Evolutionary conservation across 1,140 invertebrate genomes (phyloP).

Genomic region (Hylaeus anthracinus): DNA sequence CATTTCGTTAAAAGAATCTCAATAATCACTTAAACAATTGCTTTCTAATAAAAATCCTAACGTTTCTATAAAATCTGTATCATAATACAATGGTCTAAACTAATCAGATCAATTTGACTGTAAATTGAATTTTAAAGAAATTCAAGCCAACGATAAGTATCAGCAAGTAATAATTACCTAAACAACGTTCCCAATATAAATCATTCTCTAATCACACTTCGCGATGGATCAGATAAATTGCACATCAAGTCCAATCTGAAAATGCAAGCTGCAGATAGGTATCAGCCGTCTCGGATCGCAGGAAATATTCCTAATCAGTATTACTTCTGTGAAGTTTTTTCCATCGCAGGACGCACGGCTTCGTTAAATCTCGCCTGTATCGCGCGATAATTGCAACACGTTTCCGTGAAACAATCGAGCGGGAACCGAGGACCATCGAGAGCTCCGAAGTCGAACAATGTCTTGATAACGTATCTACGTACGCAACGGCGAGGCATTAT

Average conservation of each 20-base stretch:
- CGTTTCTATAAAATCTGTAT: background rate
- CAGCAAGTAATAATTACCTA: too few species aligned
- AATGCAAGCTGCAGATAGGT: too few species aligned
- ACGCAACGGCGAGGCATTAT: background rate
- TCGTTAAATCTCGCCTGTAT: background rate
- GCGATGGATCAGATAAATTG: too few species aligned
- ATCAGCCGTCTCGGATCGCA: background rate
- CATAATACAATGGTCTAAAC: too few species aligned
- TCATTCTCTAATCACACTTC: too few species aligned
- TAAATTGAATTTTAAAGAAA: too few species aligned
- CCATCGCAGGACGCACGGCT: background rate
- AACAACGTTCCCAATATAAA: too few species aligned
- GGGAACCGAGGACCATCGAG: background rate
- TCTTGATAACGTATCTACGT: conserved; percentile 13
- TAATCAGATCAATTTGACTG: too few species aligned
- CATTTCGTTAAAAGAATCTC: too few species aligned
- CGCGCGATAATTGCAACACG: background rate
- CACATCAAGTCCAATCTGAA: too few species aligned
- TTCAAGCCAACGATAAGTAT: too few species aligned
- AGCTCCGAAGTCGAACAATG: conserved; percentile 11
- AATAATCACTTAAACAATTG: too few species aligned
- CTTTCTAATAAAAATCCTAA: background rate
- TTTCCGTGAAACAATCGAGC: background rate
- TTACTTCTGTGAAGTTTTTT: background rate
- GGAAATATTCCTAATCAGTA: background rate